Evolutionary conservation across 2,888 invertebrate genomes (phyloP).

Genomic region (Nymphalis polychloros): DNA sequence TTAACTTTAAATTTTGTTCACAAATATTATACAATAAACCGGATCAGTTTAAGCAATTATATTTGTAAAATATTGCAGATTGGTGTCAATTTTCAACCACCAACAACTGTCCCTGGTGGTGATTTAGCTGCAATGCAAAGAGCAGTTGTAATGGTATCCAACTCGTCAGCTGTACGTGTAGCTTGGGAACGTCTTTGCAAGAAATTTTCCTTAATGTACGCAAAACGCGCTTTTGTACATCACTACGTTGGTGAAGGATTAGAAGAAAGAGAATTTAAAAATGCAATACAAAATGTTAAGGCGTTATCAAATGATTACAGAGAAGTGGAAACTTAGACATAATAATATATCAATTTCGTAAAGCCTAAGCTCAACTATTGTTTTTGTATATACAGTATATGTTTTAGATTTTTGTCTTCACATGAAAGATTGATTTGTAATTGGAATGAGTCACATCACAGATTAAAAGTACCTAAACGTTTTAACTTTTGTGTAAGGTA

Average conservation of each 20-base stretch:
- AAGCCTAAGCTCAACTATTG: not conserved
- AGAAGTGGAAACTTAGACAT: constrained; percentile 80
- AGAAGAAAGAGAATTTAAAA: constrained; percentile 85
- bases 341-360: not conserved
- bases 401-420: no score
- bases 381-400: no score
- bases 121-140: constrained; percentile 88
- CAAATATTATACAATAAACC: not conserved
- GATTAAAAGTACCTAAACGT: no score
- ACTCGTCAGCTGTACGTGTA: constrained; percentile 88
- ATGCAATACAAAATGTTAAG: constrained; percentile 83
- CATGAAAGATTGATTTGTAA: no score
- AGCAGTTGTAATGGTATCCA: constrained; percentile 92
- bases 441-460: no score
- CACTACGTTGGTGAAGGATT: constrained; percentile 90
- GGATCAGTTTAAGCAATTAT: not conserved
- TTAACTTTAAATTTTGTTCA: not conserved
- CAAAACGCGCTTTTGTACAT: constrained; percentile 93
- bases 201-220: constrained; percentile 91
- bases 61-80: constrained; percentile 68
- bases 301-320: constrained; percentile 85
- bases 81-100: constrained; percentile 88
- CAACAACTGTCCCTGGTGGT: constrained; percentile 87
- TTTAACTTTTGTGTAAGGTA: no score
- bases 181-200: constrained; percentile 90